Base-by-base conservation (phyloP, 2,888 invertebrate genomes). In the Tenthredo mesomela region DNA sequence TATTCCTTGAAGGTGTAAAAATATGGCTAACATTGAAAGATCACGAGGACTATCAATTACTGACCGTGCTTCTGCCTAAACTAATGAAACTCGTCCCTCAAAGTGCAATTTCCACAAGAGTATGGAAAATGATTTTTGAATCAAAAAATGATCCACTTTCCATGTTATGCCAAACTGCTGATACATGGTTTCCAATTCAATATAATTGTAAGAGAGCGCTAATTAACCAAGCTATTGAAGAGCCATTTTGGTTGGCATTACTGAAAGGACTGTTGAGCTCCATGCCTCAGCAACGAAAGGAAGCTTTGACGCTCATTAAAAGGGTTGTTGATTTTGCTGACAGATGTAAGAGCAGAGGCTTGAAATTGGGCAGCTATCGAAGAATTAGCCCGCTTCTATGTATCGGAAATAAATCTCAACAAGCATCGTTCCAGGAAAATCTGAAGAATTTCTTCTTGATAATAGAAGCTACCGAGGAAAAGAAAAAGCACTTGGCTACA, bases 381-480 rank as follows among this genome's bases (percentile, higher is more conserved):
- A 85, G 25, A 58, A 61, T 89, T 15, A 92, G 93, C 61, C 93
- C 90, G 86, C 93, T 94, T 88, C 86, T 94, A 6, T 89, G 89
- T 73, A 78, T 84, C 9, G 33, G 73, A 67, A 82, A 73, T 12
- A 75, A 84, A 43, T 86, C 86, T 10, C 87, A 91, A 84, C 93
- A 88, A 15, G 61, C 85, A 33, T 87, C 91, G 1, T 93, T 93
- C 88, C 89, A 88, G 12, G 89, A 85, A 29, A 92, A 88, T 94
- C 95, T 95, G 91, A 94, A 85, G 10, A 94, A 95, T 89, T 96
- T 95, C 90, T 96, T 97, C 88, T 93, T 96, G 73, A 92, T 97
- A 29, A 91, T 96, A 75, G 97, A 97, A 90, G 95, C 95, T 73
- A 93, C 96, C 71, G 96, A 97, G 92, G 97, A 97, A 90, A 97